phyloP scores from a whole-genome alignment of 2,888 invertebrate species.

The Heterodera filipjevi region DNA sequence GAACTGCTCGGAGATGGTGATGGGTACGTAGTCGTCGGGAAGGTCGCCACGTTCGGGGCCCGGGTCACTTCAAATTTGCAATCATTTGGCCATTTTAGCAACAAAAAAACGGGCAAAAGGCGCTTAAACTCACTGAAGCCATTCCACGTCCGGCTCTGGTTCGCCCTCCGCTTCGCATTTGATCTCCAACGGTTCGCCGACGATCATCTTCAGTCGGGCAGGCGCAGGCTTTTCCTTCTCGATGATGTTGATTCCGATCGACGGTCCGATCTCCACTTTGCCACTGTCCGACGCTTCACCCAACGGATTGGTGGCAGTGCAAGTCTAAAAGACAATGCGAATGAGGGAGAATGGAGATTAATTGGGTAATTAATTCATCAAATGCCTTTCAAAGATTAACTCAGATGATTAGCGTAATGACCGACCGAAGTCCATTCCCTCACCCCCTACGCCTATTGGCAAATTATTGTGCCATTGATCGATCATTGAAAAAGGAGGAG shows the following conservation, averaged over 20 bases:
- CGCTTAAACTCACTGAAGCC: conserved; percentile 47
- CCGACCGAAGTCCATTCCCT: too few relatives aligned
- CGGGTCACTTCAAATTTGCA: conserved; percentile 39
- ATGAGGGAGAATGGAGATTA: conserved; percentile 47
- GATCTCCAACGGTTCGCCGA: conserved; percentile 60
- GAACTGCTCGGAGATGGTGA: conserved; percentile 63
- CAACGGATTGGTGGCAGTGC: conserved; percentile 51
- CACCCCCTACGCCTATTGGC: too few relatives aligned
- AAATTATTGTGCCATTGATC: conserved; percentile 32
- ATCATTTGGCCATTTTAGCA: conserved; percentile 37
- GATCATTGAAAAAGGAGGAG: too few relatives aligned
- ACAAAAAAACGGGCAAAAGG: too few relatives aligned
- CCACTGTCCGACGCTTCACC: conserved; percentile 62
- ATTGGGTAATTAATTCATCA: conserved; percentile 44
- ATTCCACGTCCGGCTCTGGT: conserved; percentile 60
- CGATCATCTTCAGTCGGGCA: conserved; percentile 57
- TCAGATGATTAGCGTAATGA: too few relatives aligned
- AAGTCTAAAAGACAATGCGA: conserved; percentile 49
- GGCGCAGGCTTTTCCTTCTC: conserved; percentile 49
- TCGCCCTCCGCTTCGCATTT: conserved; percentile 63
- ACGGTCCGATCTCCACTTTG: conserved; percentile 55
- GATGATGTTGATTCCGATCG: conserved; percentile 18
- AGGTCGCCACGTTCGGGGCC: conserved; percentile 62
- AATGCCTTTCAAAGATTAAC: too few relatives aligned
- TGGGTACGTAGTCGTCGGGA: conserved; percentile 64